A percentile compares a stretch with the other conserved stretches of the same genome.
phyloP scores from a whole-genome alignment of 1,140 invertebrate species.

The Cecropterus lyciades region DNA sequence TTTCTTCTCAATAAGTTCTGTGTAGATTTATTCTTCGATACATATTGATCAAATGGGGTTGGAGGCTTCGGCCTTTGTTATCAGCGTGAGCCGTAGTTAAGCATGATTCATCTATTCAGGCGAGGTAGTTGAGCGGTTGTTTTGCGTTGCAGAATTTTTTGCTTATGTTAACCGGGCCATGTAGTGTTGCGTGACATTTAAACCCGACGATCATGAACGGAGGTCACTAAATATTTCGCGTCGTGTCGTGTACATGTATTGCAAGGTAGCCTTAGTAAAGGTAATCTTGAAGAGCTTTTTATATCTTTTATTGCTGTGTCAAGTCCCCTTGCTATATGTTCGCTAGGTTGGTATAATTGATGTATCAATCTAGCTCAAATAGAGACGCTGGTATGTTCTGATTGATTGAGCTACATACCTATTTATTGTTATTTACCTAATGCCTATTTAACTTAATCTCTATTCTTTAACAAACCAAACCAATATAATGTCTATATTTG shows the following conservation, averaged over 20 bases:
- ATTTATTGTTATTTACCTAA: no score
- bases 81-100: conserved; percentile 2
- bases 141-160: conserved; percentile 4
- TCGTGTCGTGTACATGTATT: no score
- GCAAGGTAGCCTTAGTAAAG: no score
- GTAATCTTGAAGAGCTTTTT: no score
- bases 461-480: no score
- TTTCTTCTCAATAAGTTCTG: conserved; percentile 19
- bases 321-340: no score
- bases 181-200: conserved; percentile 1
- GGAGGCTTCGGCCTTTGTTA: conserved; percentile 2
- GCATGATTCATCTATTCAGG: conserved; percentile 1
- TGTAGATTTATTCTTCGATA: conserved; percentile 16
- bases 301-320: no score
- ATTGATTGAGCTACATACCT: no score
- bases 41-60: conserved; percentile 10
- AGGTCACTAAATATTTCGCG: conserved; percentile 1
- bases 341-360: no score
- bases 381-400: no score
- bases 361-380: no score
- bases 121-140: neutral
- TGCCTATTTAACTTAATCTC: no score
- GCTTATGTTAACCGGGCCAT: conserved; percentile 2
- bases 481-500: neutral
- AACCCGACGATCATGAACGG: neutral